A percentile compares a stretch with the other conserved stretches of the same genome.
Evolutionary conservation across 2,113 vertebrate genomes (phyloP).

Genomic region (Peucedramus taeniatus): DNA sequence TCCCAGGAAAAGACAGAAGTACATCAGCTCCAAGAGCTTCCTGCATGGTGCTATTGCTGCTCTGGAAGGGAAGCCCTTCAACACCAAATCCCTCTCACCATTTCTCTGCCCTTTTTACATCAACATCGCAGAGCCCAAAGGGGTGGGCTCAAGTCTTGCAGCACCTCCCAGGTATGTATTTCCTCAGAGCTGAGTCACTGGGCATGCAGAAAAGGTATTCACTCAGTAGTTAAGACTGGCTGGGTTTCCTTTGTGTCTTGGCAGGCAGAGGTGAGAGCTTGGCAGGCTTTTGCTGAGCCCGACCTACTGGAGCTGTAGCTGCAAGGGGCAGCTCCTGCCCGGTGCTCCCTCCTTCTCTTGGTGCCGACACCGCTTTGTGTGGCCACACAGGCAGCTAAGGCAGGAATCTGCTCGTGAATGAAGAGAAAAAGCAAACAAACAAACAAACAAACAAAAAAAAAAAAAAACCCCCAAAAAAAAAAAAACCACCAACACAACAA

Average conservation of each 20-base stretch:
- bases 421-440: neutral
- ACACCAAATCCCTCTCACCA: neutral
- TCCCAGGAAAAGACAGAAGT: neutral
- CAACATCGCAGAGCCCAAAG: neutral
- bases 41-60: neutral
- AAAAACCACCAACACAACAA: no score
- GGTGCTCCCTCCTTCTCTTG: neutral
- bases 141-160: rapidly evolving
- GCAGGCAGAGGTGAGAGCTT: neutral
- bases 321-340: neutral
- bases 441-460: no score
- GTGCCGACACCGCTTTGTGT: rapidly evolving
- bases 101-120: neutral
- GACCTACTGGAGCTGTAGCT: neutral
- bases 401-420: neutral
- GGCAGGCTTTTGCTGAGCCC: neutral
- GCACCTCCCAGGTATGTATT: neutral
- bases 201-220: neutral
- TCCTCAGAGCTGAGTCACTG: neutral
- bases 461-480: no score
- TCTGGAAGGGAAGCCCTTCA: neutral
- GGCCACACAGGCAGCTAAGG: neutral
- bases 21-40: neutral
- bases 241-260: neutral
- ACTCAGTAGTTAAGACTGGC: neutral